These are phyloP conservation scores for Diaphora mendica DNA, from an alignment of 2,888 invertebrate species.

Conservation along the genomic window DNA sequence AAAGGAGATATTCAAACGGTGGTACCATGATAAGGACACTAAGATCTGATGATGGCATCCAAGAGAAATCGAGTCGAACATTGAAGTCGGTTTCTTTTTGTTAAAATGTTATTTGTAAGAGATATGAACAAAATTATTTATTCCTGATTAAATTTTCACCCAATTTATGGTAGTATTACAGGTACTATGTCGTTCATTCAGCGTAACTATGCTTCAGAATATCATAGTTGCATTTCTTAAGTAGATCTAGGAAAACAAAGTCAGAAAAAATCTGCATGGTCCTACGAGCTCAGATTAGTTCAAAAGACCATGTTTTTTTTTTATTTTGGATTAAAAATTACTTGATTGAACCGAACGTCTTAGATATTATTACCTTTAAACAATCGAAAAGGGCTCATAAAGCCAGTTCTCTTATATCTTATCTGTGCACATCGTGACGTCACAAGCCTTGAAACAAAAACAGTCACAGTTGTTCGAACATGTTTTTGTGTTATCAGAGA, in stretches of 20 bases:
- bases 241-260: background rate
- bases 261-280: background rate
- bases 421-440: background rate
- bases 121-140: no score
- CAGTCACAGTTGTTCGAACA: slow-evolving; percentile 24
- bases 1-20: no score
- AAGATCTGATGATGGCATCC: no score
- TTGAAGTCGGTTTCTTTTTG: no score
- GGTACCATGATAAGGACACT: no score
- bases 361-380: background rate
- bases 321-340: no score
- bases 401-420: background rate
- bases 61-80: no score
- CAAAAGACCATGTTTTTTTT: no score
- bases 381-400: background rate
- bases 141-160: background rate
- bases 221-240: no score
- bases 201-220: no score
- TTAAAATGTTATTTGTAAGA: no score
- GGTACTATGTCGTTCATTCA: background rate
- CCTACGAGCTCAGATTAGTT: background rate
- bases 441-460: slow-evolving; percentile 18
- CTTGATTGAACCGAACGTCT: background rate
- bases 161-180: background rate
- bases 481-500: slow-evolving; percentile 41